Conservation (phyloP, 2,797 vertebrate genomes). For the Amniataba percoides region DNA sequence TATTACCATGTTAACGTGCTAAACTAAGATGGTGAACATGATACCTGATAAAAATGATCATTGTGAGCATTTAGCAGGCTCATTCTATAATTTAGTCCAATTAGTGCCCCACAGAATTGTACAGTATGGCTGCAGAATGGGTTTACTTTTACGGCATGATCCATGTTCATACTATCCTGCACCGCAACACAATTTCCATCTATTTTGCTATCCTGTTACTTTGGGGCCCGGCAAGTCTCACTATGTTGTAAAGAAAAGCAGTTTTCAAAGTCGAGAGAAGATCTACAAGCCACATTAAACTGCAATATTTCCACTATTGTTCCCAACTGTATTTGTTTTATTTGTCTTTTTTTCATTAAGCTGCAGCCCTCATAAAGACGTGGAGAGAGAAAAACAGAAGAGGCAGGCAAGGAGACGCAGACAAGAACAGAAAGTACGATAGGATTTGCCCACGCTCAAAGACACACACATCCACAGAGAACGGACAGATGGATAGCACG, state of each 20-base stretch:
- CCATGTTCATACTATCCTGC: not conserved
- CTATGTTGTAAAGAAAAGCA: not conserved
- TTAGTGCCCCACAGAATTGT: not conserved
- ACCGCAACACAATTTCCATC: not conserved
- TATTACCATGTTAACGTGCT: not conserved
- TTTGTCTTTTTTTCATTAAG: not conserved
- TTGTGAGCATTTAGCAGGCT: not conserved
- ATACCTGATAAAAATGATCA: not conserved
- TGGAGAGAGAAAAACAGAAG: not conserved
- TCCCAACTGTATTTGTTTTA: not conserved
- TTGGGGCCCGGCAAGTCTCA: not conserved
- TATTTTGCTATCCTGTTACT: not conserved
- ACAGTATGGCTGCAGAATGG: not conserved
- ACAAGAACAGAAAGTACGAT: conserved; percentile 35
- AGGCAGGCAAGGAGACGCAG: conserved; percentile 16
- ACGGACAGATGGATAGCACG: conserved; percentile 49
- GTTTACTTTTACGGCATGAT: not conserved
- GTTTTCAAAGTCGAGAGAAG: not conserved
- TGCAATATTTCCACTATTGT: not conserved
- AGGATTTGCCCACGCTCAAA: conserved; percentile 33
- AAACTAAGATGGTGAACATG: not conserved
- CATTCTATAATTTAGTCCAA: not conserved
- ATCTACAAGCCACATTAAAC: not conserved
- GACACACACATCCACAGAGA: conserved; percentile 14
- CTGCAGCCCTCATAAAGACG: not conserved